These are phyloP conservation scores for Ichneumoninae sp. DNA, from an alignment of 2,888 invertebrate species.

Conservation along the genomic window DNA sequence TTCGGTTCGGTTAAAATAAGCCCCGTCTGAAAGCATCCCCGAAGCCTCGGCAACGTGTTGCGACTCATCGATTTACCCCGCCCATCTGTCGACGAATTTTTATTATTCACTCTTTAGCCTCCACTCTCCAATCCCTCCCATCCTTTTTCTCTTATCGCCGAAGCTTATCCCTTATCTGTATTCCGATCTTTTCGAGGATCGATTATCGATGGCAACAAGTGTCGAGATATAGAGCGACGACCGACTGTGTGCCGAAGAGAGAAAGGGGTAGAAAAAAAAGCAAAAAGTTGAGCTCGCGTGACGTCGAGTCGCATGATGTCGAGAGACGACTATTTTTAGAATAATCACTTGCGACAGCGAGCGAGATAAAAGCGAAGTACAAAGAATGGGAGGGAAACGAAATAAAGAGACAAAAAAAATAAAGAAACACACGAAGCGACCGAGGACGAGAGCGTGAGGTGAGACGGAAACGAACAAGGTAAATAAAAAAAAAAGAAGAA, in stretches of 20 bases:
- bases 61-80: conserved; percentile 48
- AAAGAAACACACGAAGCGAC: conserved; percentile 15
- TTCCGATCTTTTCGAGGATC: conserved; percentile 58
- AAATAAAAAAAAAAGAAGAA: conserved; percentile 2
- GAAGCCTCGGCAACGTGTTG: conserved; percentile 55
- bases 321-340: conserved; percentile 43
- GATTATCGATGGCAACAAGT: conserved; percentile 69
- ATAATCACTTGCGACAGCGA: conserved; percentile 26
- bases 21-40: conserved; percentile 13
- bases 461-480: conserved; percentile 31
- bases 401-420: conserved; percentile 1
- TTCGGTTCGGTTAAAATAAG: conserved; percentile 23
- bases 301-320: conserved; percentile 24
- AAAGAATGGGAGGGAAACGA: neutral
- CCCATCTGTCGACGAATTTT: conserved; percentile 35
- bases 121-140: neutral
- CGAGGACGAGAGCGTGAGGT: conserved; percentile 3
- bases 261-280: conserved; percentile 21
- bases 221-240: conserved; percentile 56
- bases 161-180: conserved; percentile 41
- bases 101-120: conserved; percentile 17
- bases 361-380: conserved; percentile 29
- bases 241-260: conserved; percentile 2
- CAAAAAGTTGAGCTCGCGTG: conserved; percentile 23
- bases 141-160: neutral